These are phyloP conservation scores for Polietes domitor DNA, from an alignment of 2,888 invertebrate genomes.

Conservation along the genomic window DNA sequence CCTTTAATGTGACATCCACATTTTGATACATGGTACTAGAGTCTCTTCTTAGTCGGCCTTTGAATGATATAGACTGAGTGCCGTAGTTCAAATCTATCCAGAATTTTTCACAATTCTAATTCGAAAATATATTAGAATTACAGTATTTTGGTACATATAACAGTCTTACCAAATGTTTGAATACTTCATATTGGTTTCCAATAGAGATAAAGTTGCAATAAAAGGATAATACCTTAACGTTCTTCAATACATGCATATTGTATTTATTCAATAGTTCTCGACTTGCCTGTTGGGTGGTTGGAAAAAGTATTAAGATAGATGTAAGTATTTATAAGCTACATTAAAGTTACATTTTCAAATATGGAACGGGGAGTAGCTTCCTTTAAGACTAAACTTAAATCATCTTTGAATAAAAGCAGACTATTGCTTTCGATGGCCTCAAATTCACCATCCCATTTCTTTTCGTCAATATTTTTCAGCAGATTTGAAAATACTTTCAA, in stretches of 20 bases:
- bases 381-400: conserved; percentile 52
- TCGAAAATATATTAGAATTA: neutral
- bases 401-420: conserved; percentile 53
- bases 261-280: conserved; percentile 70
- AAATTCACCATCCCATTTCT: conserved; percentile 50
- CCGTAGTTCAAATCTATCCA: conserved; percentile 71
- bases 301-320: neutral
- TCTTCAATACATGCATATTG: conserved; percentile 67
- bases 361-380: conserved; percentile 9
- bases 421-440: conserved; percentile 51
- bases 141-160: too few species aligned
- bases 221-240: conserved; percentile 69
- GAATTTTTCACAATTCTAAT: conserved; percentile 66
- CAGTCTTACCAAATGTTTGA: conserved; percentile 68
- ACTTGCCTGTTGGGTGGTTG: conserved; percentile 55
- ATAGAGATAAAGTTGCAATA: conserved; percentile 66
- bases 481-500: conserved; percentile 67
- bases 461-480: conserved; percentile 64
- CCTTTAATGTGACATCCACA: conserved; percentile 43
- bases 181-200: conserved; percentile 64
- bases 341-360: conserved; percentile 68
- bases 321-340: neutral
- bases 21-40: conserved; percentile 38
- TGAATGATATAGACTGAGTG: conserved; percentile 59
- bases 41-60: conserved; percentile 50